Base-by-base conservation (phyloP, 2,797 vertebrate species). In the Sebastiscus tertius region DNA sequence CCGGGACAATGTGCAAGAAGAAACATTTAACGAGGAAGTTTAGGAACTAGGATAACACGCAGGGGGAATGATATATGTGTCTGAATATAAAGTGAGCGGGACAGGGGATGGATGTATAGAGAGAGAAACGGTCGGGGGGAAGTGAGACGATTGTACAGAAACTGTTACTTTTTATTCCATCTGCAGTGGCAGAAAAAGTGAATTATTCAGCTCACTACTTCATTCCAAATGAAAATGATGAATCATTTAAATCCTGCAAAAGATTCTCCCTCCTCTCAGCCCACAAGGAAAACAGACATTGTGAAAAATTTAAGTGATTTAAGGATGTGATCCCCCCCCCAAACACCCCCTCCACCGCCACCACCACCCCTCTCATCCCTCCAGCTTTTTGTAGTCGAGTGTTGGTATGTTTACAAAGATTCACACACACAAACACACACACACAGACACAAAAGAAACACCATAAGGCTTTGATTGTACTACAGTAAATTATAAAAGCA, bases 161-260 rank as follows among this genome's bases (percentile, higher is more conserved):
- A 91, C 86, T 84, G 81, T 92, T 88, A 75, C 84, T 91, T 93
- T 65, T 93, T 93, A 93, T 90, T 92, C 86, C 85, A 85, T 93
- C 88, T 85, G 86, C 92, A 79, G 90, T 72, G 87, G 84, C 87
- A 85, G 90, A 91, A 89, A 55, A 90, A 91, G 90, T 92, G 90
- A 95, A 95, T 94, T 88, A 93, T 93, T 94, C 92, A 94, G 88
- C 89, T 93, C 87, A 87, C 86, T 82, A 88, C 89, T 94, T 93
- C 86, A 90, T 93, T 92, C 88, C 83, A 91, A 93, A 95, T 91
- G 89, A 93, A 95, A 94, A 94, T 86, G 87, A 94, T 95, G 86
- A 95, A 95, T 94, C 93, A 94, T 93, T 95, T 90, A 91, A 92
- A 90, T 93, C 88, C 89, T 64, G 87, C 84, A 88, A 94, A 94